phyloP scores from a whole-genome alignment of 2,113 vertebrate species.

The Stomatorhinus ivindoensis region DNA sequence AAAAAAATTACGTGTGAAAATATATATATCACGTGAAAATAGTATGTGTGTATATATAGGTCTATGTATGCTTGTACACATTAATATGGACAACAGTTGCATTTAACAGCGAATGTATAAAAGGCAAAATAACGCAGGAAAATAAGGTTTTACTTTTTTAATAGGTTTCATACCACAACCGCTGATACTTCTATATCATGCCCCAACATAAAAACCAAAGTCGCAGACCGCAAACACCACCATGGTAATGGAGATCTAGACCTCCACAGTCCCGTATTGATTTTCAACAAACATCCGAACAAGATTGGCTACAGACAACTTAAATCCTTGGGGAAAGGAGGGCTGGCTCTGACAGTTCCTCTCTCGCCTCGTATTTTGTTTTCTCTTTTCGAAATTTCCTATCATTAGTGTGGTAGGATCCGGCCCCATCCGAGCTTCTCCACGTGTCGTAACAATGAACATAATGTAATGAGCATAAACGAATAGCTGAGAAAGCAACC shows the following conservation, averaged over 20 bases:
- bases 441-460: background rate
- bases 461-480: no score
- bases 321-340: background rate
- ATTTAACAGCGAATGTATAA: background rate
- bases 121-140: background rate
- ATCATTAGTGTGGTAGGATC: background rate
- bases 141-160: background rate
- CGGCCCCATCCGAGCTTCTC: background rate
- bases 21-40: background rate
- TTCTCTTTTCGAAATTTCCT: background rate
- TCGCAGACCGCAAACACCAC: background rate
- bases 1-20: background rate
- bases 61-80: background rate
- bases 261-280: background rate
- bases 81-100: background rate
- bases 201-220: background rate
- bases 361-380: background rate
- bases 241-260: background rate
- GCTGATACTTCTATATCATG: background rate
- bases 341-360: background rate
- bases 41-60: background rate
- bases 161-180: background rate
- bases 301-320: background rate
- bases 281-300: background rate
- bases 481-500: background rate